Evolutionary conservation across 2,113 vertebrate genomes (phyloP), one percentile per base, ranked within the genome.

Genomic region (Upupa epops): DNA sequence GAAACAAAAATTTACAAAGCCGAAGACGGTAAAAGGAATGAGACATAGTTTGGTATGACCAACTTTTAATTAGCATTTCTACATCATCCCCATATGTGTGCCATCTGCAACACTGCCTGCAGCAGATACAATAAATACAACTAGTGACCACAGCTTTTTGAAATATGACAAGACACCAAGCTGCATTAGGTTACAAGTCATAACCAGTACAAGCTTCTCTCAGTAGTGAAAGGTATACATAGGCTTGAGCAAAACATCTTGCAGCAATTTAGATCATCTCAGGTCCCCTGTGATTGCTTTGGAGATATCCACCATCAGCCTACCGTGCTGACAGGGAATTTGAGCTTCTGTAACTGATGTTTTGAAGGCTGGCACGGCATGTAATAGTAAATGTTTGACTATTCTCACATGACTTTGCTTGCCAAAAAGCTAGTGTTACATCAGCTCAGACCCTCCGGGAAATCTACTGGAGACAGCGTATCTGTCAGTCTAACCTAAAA

Each of bases 381-480:
- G 49, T 31, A 71, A 58, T 25, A 64, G 49, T 60, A 69, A 83
- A 69, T 48, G 10, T 9, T n/a, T 71, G 73, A 45, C 52, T 45
- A 69, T 78, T 91, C 65, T 86, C 45, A 65, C 51, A 58, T 42
- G 58, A 78, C 64, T 54, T 83, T 69, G n/a, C 59, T 94, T 90
- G 83, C 86, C 69, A 84, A 31, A 68, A 17, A 72, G 48, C 8
- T 75, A 78, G 19, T 48, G 51, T 86, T 93, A 75, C 65, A 72
- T 37, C 58, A 61, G 5, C 36, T 78, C 31, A 88, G 75, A 60
- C 55, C 13, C 45, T 71, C 70, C 69, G 70, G 15, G 34, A 81
- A 69, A 32, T 58, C 29, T 83, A 7, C 11, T 3, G 22, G 29
- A 61, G 22, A 74, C 58, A 49, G n/a, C 46, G 31, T 65, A 36